Percentiles rank a stretch among this genome's conserved stretches.
phyloP scores from a whole-genome alignment of 1,140 invertebrate genomes.

The Temnothorax curvispinosus region DNA sequence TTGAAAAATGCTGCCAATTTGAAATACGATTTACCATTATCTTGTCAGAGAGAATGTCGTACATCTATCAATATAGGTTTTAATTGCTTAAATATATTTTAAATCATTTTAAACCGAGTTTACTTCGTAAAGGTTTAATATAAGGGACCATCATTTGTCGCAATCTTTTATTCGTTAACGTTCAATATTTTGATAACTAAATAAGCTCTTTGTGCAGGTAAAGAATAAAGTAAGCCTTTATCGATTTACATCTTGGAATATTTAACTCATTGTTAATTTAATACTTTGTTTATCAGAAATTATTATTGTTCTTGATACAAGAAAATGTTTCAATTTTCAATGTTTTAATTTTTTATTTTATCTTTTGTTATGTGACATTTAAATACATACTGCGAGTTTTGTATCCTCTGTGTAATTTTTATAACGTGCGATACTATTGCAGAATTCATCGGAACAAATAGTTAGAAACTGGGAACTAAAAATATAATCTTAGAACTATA shows the following conservation, averaged over 20 bases:
- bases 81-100: not conserved
- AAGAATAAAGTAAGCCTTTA: not conserved
- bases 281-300: not conserved
- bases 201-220: not conserved
- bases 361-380: not conserved
- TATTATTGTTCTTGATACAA: not conserved
- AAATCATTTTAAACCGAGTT: not conserved
- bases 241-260: not conserved
- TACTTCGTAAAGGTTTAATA: not conserved
- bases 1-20: constrained; percentile 14
- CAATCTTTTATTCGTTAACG: not conserved
- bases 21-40: not conserved
- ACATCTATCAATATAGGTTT: not conserved
- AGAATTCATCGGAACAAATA: not conserved
- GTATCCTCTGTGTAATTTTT: not conserved
- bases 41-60: not conserved
- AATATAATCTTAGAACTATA: not conserved
- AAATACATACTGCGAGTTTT: not conserved
- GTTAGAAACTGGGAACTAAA: not conserved
- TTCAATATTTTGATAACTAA: constrained; percentile 8
- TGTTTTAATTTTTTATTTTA: not conserved
- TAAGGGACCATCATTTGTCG: constrained; percentile 9
- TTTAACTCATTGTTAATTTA: not conserved
- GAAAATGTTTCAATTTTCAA: not conserved
- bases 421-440: not conserved